Evolutionary conservation across 2,797 vertebrate genomes (phyloP).

Genomic region (Echeneis naucrates): DNA sequence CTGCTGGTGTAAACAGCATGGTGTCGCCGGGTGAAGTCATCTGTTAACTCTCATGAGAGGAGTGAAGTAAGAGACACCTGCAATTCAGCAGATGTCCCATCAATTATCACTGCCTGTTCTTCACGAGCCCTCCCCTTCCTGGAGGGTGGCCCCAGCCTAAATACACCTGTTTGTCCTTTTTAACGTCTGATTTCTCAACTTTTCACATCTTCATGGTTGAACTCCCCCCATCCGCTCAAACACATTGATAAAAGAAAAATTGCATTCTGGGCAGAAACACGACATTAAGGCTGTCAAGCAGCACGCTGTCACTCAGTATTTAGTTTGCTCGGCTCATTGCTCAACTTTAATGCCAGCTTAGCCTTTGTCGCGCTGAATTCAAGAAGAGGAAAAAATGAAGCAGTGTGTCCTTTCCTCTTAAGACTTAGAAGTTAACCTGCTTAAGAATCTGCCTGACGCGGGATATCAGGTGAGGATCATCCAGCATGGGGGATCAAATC

Average conservation of each 20-base stretch:
- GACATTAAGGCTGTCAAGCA: conserved; percentile 3
- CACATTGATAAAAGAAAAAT: background rate
- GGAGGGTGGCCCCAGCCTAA: conserved; percentile 35
- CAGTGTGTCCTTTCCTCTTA: conserved; percentile 66
- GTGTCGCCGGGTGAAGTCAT: conserved; percentile 79
- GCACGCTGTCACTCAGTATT: conserved; percentile 44
- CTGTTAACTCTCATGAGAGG: conserved; percentile 78
- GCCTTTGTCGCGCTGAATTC: conserved; percentile 46
- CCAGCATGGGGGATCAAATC: conserved; percentile 82
- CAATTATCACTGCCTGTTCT: conserved; percentile 78
- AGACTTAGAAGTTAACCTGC: conserved; percentile 76
- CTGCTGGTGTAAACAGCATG: conserved; percentile 76
- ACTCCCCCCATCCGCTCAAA: background rate
- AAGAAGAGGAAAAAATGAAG: conserved; percentile 57
- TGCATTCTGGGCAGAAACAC: conserved; percentile 19
- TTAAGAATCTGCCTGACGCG: conserved; percentile 76
- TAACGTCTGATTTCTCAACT: conserved; percentile 17
- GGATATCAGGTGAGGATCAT: conserved; percentile 76
- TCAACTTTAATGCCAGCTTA: conserved; percentile 68
- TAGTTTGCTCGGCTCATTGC: conserved; percentile 55
- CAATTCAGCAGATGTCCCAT: conserved; percentile 85
- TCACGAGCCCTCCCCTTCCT: conserved; percentile 60
- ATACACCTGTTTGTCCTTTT: conserved; percentile 41
- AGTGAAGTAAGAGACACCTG: conserved; percentile 82
- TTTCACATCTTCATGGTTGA: conserved; percentile 19